These are phyloP conservation scores for Formica exsecta DNA, from an alignment of 1,140 invertebrate species.

Conservation along the genomic window DNA sequence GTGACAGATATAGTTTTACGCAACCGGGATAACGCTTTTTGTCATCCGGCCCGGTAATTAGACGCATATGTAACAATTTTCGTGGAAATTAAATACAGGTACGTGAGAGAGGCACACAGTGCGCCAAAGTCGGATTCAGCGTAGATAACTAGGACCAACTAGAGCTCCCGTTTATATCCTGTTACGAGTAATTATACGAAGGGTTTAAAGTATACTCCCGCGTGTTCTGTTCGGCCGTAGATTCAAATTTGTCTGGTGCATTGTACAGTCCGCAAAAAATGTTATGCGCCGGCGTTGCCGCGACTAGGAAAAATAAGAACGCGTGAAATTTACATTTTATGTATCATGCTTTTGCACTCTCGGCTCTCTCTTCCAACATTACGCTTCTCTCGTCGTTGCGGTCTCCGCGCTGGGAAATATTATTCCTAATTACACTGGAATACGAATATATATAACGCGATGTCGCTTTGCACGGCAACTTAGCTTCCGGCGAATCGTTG, in stretches of 20 bases:
- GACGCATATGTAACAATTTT: constrained; percentile 50
- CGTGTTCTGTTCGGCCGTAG: constrained; percentile 36
- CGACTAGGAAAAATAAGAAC: constrained; percentile 58
- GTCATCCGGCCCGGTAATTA: constrained; percentile 29
- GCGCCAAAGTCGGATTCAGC: constrained; percentile 13
- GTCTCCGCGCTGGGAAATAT: constrained; percentile 63
- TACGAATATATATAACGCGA: constrained; percentile 59
- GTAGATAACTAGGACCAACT: constrained; percentile 49
- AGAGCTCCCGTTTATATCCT: constrained; percentile 56
- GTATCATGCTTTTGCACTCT: constrained; percentile 55
- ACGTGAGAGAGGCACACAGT: background rate
- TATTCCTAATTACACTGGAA: constrained; percentile 69
- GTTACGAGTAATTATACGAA: constrained; percentile 62
- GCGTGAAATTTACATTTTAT: constrained; percentile 61
- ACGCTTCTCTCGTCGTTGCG: constrained; percentile 39
- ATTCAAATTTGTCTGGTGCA: constrained; percentile 57
- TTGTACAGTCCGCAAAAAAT: constrained; percentile 54
- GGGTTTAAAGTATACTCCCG: constrained; percentile 42
- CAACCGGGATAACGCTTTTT: constrained; percentile 7
- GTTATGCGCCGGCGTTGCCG: constrained; percentile 34
- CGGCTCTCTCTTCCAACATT: constrained; percentile 30
- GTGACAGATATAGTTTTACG: constrained; percentile 3
- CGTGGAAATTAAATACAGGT: constrained; percentile 35
- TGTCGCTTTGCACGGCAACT: constrained; percentile 51
- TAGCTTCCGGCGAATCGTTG: constrained; percentile 45